These are phyloP conservation scores for Stigmatopora nigra DNA, from an alignment of 2,113 vertebrate species.

Conservation along the genomic window DNA sequence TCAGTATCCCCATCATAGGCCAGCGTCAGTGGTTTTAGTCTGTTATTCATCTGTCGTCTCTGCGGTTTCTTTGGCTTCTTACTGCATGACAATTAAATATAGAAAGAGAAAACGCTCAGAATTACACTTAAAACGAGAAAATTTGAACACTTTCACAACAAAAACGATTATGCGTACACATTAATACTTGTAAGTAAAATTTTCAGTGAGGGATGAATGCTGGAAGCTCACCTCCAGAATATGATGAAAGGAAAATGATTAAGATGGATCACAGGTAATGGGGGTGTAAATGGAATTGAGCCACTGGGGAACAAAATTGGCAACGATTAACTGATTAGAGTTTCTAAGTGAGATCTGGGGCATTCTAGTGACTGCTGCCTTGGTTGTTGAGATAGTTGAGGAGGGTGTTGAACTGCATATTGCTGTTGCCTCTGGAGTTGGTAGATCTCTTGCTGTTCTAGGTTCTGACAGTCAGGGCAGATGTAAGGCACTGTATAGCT, in stretches of 20 bases:
- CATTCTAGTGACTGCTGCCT: conserved; percentile 3
- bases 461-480: conserved; percentile 61
- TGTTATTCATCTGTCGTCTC: conserved; percentile 91
- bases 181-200: not conserved
- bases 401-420: conserved; percentile 16
- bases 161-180: too few species aligned
- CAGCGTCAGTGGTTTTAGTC: conserved; percentile 95
- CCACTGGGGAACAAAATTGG: not conserved
- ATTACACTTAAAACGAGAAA: not conserved
- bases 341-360: conserved; percentile 42
- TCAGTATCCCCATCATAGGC: conserved; percentile 97
- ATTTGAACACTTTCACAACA: not conserved
- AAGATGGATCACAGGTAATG: conserved; percentile 31
- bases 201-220: not conserved
- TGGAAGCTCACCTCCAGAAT: conserved; percentile 50
- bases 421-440: conserved; percentile 16
- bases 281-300: conserved; percentile 18
- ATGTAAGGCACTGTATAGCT: conserved; percentile 46
- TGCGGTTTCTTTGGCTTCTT: conserved; percentile 99
- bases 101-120: not conserved
- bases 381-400: not conserved
- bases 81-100: conserved; percentile 57
- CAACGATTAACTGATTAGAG: conserved; percentile 50
- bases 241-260: conserved; percentile 24
- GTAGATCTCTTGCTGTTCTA: conserved; percentile 44